A percentile compares a stretch with the other conserved stretches of the same genome.
Conservation (phyloP, 2,888 invertebrate genomes). For the Sinodicranocentrus sp. region DNA sequence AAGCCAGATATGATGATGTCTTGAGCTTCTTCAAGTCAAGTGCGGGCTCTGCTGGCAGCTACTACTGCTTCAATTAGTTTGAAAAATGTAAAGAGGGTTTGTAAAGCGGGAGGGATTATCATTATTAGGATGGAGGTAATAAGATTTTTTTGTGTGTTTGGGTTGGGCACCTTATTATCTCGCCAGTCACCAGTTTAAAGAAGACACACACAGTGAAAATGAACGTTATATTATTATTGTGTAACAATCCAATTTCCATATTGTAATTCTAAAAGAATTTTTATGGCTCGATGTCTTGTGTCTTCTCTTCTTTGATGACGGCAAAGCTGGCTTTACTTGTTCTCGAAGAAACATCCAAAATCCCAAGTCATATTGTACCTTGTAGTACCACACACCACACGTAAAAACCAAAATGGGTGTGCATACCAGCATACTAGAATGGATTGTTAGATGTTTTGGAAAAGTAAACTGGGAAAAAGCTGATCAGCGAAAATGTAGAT, state of each 20-base stretch:
- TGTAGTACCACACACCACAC: no score
- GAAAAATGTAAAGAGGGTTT: slow-evolving; percentile 1
- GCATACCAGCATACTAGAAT: no score
- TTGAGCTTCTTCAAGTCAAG: no score
- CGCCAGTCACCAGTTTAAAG: slow-evolving; percentile 37
- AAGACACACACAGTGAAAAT: slow-evolving; percentile 30
- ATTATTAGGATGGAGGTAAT: slow-evolving; percentile 36
- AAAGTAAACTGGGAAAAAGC: neutral
- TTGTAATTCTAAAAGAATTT: slow-evolving; percentile 17
- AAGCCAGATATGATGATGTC: neutral
- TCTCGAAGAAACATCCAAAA: no score
- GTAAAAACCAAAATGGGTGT: no score
- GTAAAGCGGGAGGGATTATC: neutral
- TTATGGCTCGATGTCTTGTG: neutral
- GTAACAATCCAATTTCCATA: slow-evolving; percentile 45
- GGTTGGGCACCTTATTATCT: slow-evolving; percentile 60
- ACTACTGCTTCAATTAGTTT: neutral
- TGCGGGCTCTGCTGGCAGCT: neutral
- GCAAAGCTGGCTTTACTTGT: neutral
- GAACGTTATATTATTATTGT: slow-evolving; percentile 29
- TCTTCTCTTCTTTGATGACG: neutral
- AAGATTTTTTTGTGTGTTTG: slow-evolving; percentile 42
- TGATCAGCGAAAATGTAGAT: neutral
- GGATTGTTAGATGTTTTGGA: neutral
- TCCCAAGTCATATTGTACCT: slow-evolving; percentile 21